Evolutionary conservation across 1,140 invertebrate species (phyloP), one percentile per base, ranked within the genome.

Genomic region (Drosophila simulans): DNA sequence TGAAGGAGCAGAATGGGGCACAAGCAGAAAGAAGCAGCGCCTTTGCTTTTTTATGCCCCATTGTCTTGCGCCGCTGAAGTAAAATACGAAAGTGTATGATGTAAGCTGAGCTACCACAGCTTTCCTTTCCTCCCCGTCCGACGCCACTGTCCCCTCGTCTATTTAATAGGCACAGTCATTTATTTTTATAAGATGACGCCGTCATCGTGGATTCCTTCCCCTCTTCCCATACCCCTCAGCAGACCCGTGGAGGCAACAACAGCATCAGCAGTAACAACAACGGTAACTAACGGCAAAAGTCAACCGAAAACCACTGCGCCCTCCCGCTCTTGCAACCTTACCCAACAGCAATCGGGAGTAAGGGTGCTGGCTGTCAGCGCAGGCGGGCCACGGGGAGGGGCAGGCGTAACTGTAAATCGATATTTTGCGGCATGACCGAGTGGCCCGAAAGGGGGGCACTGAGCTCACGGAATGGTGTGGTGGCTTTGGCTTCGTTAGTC

Each of bases 391-490:
- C 7, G 31, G 31, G 31, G 31, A 8, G 8, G 8, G 8, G 31
- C 7, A 31, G 51, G 13, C 39, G 46, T 45, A 65, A 65, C 79
- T 73, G 83, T 77, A 81, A 90, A 90, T 90, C 86, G 86, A 90
- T 90, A 90, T 77, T 89, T 76, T 86, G 83, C 84, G 83, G 83
- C 84, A 75, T 89, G 89, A 89, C 85, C 85, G 84, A 89, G 77
- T 89, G 84, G 84, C 84, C 84, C 80, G 84, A 85, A 90, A 80
- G 80, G 66, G 77, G 45, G 46, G 65, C 64, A 68, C 49, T 34
- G 49, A 31, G 31, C 31, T 35, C 35, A 13, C 31, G 31, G 49
- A 31, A n/a, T 52, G 56, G 74, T 72, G 82, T 85, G 82, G 83
- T 85, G 83, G 79, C 62, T 83, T 85, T 85, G 83, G 79, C 71